A percentile compares a stretch with the other conserved stretches of the same genome.
phyloP scores from a whole-genome alignment of 2,113 vertebrate species.

The Cavia aperea region DNA sequence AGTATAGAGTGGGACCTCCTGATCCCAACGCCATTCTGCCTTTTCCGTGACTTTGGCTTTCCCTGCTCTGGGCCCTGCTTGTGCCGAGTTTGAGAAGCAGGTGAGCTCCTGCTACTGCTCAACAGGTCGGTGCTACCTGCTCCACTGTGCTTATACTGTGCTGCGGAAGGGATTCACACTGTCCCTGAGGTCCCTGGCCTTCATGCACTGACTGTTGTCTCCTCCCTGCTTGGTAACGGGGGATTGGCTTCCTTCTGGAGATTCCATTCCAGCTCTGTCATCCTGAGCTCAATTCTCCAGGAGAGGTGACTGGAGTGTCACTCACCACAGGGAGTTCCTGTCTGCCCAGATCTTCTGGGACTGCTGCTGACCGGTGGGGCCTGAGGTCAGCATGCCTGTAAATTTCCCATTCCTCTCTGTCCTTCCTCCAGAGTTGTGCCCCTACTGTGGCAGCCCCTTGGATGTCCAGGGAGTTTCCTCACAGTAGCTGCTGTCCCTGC shows the following conservation, averaged over 20 bases:
- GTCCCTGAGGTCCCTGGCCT: background rate
- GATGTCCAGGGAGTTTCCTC: slow-evolving; percentile 3
- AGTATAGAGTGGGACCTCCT: background rate
- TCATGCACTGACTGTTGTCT: background rate
- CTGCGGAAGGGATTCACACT: background rate
- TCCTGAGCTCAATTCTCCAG: background rate
- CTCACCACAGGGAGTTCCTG: background rate
- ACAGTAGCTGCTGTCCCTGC: background rate
- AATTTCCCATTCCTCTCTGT: background rate
- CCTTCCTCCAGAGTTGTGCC: background rate
- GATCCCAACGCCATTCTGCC: background rate
- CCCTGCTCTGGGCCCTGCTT: background rate
- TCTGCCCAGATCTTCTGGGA: background rate
- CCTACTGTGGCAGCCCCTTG: background rate
- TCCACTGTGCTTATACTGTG: background rate
- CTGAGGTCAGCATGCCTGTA: slow-evolving; percentile 36
- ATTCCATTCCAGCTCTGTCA: background rate
- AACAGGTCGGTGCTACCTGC: fast-evolving
- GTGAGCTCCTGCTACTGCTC: background rate
- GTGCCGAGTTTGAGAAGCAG: background rate
- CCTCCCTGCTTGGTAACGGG: background rate
- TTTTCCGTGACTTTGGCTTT: background rate
- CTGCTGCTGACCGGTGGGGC: background rate
- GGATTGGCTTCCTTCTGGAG: background rate
- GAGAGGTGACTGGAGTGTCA: background rate